A percentile compares a stretch with the other conserved stretches of the same genome.
These are phyloP conservation scores for Pangasianodon gigas DNA, from an alignment of 2,113 vertebrate species.

Conservation along the genomic window DNA sequence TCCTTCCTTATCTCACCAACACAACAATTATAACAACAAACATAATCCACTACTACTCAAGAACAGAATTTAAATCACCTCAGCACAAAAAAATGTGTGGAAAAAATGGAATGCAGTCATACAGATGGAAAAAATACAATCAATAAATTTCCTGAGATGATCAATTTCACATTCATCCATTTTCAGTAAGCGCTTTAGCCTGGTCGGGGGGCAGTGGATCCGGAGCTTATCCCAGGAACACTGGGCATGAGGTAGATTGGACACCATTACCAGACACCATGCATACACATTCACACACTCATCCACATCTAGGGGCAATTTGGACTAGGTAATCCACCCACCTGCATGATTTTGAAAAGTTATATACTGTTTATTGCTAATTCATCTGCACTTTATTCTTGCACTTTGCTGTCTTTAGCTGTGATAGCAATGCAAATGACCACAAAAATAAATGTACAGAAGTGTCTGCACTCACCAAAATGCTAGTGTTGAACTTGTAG, in stretches of 20 bases:
- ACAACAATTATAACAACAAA: neutral
- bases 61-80: neutral
- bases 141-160: neutral
- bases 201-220: neutral
- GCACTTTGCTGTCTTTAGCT: neutral
- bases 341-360: neutral
- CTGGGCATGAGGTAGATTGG: neutral
- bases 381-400: neutral
- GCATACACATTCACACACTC: neutral
- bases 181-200: neutral
- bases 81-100: neutral
- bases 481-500: constrained; percentile 98
- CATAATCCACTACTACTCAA: neutral
- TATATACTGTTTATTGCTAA: neutral
- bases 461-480: constrained; percentile 77
- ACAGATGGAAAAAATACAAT: neutral
- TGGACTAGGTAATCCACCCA: neutral
- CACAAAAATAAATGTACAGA: neutral
- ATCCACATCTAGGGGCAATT: neutral
- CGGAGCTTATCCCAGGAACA: neutral
- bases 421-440: neutral
- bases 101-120: neutral
- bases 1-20: neutral
- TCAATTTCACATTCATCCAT: neutral
- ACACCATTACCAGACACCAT: neutral